phyloP scores from a whole-genome alignment of 2,797 vertebrate species.

The Cirrhinus mrigala region DNA sequence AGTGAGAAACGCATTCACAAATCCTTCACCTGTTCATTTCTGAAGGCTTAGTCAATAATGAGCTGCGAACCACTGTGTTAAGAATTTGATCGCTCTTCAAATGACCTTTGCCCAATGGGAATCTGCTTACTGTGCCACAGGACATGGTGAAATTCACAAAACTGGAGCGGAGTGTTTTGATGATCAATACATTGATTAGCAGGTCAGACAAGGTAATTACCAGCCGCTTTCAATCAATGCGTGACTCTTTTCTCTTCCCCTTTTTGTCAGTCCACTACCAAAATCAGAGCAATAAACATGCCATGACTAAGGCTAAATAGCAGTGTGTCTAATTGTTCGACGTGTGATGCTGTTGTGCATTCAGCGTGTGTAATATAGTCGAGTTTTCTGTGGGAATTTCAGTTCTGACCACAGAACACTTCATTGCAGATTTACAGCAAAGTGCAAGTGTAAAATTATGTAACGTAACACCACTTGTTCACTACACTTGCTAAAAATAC shows the following conservation, averaged over 20 bases:
- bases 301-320: background rate
- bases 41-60: conserved; percentile 53
- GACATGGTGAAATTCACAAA: conserved; percentile 36
- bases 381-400: background rate
- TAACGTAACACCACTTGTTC: conserved; percentile 9
- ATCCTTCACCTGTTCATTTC: conserved; percentile 53
- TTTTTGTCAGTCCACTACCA: background rate
- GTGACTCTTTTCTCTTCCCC: conserved; percentile 5
- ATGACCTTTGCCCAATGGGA: conserved; percentile 55
- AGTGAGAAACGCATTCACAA: conserved; percentile 40
- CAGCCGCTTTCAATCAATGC: conserved; percentile 39
- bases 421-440: conserved; percentile 5
- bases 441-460: background rate
- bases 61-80: conserved; percentile 49
- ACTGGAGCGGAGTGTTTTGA: conserved; percentile 41
- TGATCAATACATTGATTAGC: conserved; percentile 61
- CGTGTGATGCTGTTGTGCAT: background rate
- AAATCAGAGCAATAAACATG: conserved; percentile 33
- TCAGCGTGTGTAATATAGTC: background rate
- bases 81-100: conserved; percentile 54
- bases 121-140: conserved; percentile 38
- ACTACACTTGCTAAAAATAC: conserved; percentile 23
- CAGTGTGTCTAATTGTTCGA: conserved; percentile 26
- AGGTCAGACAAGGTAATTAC: conserved; percentile 60
- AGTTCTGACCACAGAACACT: conserved; percentile 9